Evolutionary conservation across 1,140 invertebrate genomes (phyloP).

Genomic region (Drosophila kurseongensis): DNA sequence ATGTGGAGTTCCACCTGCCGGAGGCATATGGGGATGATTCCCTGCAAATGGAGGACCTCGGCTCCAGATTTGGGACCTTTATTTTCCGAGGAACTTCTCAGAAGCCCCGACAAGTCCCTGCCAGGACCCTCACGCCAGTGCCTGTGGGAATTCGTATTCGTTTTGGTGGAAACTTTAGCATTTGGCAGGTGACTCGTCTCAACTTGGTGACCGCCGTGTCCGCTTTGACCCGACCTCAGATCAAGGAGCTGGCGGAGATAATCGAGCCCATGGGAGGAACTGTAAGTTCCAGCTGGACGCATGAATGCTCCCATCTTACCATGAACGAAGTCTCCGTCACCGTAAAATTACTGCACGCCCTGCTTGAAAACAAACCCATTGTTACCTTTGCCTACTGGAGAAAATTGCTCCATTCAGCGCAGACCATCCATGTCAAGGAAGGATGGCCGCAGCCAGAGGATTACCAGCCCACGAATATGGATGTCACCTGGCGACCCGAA

Average conservation of each 20-base stretch:
- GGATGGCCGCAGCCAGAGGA: slow-evolving; percentile 85
- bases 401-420: slow-evolving; percentile 85
- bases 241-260: slow-evolving; percentile 76
- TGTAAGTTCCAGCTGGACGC: slow-evolving; percentile 65
- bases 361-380: slow-evolving; percentile 87
- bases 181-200: slow-evolving; percentile 84
- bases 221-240: slow-evolving; percentile 83
- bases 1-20: slow-evolving; percentile 85
- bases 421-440: slow-evolving; percentile 65
- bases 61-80: slow-evolving; percentile 86
- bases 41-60: slow-evolving; percentile 83
- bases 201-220: slow-evolving; percentile 85
- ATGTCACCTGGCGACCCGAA: slow-evolving; percentile 85
- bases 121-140: slow-evolving; percentile 53
- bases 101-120: slow-evolving; percentile 37
- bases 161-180: slow-evolving; percentile 86
- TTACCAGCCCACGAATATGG: slow-evolving; percentile 84
- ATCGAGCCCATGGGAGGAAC: slow-evolving; percentile 84
- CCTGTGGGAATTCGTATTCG: slow-evolving; percentile 85
- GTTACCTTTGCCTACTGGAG: slow-evolving; percentile 88
- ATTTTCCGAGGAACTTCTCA: slow-evolving; percentile 80
- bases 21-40: slow-evolving; percentile 15
- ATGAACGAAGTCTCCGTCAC: slow-evolving; percentile 89
- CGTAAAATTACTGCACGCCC: slow-evolving; percentile 88
- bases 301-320: slow-evolving; percentile 87